Base-by-base conservation (phyloP, 2,797 vertebrate genomes). In the Leucoraja ocellata region DNA sequence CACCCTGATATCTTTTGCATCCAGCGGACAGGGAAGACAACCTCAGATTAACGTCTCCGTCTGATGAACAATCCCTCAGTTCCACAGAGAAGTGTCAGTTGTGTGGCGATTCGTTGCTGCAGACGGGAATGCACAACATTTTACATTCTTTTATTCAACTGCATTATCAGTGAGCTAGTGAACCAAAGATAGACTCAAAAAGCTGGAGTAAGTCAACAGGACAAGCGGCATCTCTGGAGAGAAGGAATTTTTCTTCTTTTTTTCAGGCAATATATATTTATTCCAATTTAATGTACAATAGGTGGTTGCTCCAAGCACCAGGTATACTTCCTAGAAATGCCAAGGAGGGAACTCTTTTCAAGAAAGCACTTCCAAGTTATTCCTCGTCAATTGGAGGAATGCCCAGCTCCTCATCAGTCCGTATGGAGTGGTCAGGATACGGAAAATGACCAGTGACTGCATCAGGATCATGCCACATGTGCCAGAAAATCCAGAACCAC, bases 401-500 rank as follows among this genome's bases (percentile, higher is more conserved):
- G 2, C 99, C 98, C 2, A 99, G 95, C 94, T 99, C 98, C 94
- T 98, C 98, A 61, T 99, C 97, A 0, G 98, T 99, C 99, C 99
- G 99, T 23, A 96, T 11, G 1, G 97, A 97, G 16, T 98, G 83
- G 93, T 99, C 97, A 11, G 99, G 99, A 95, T 98, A 99, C 0
- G 98, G 96, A 93, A 99, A 32, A 32, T 32, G 32, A 32, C 32
- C 32, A 95, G 98, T 54, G n/a, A 99, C 97, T 21, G 96, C 97
- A 0, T 98, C 98, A 0, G 97, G 94, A 13, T 95, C 96, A 39
- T 99, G 98, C 98, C 98, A 99, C 28, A 94, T 95, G 93, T 98
- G 97, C 98, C 99, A 99, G 0, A 99, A 94, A 93, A 99, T 98
- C 98, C 99, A 99, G 95, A 99, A 99, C 99, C 99, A 99, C 98